Conservation (phyloP, 2,797 vertebrate genomes). For the Holocentrus rufus region DNA sequence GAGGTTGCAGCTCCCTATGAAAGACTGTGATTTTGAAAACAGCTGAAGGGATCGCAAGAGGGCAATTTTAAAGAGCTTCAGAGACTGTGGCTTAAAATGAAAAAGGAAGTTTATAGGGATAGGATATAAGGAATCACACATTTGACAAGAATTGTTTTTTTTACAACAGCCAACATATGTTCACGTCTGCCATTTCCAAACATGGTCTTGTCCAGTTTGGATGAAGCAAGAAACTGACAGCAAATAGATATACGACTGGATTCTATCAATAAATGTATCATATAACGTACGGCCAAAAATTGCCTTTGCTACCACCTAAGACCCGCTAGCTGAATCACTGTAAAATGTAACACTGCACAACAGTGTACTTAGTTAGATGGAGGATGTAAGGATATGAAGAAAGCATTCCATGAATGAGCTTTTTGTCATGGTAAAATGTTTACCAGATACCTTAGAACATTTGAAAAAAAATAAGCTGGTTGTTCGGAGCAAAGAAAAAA, state of each 20-base stretch:
- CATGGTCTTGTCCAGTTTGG: not conserved
- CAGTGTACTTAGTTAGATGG: not conserved
- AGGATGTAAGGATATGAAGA: too few species aligned
- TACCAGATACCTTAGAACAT: constrained; percentile 30
- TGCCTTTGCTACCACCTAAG: not conserved
- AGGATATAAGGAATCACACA: not conserved
- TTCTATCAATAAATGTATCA: not conserved
- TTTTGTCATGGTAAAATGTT: constrained; percentile 34
- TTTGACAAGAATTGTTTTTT: not conserved
- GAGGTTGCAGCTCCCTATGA: not conserved
- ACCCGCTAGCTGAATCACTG: not conserved
- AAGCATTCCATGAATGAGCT: constrained; percentile 39
- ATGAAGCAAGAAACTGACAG: not conserved
- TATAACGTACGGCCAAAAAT: not conserved
- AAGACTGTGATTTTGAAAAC: not conserved
- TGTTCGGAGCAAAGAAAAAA: not conserved
- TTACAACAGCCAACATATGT: not conserved
- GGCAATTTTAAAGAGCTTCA: too few species aligned
- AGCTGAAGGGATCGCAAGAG: not conserved
- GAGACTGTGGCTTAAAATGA: too few species aligned
- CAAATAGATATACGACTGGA: not conserved
- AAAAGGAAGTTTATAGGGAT: too few species aligned
- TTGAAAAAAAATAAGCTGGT: not conserved
- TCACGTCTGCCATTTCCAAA: not conserved
- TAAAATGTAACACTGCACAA: not conserved